Base-by-base conservation (phyloP, 2,113 vertebrate genomes). In the Athene cunicularia region DNA sequence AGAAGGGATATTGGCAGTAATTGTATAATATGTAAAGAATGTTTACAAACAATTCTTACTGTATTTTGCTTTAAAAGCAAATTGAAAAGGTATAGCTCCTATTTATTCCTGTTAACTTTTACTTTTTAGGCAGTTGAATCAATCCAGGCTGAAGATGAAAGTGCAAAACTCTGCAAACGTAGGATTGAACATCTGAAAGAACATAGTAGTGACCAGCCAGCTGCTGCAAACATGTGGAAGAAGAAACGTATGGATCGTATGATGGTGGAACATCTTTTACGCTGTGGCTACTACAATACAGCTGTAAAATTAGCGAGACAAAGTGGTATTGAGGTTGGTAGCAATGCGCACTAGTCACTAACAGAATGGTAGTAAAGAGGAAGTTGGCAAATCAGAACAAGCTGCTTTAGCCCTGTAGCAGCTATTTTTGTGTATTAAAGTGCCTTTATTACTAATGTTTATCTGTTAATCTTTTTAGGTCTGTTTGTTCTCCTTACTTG, bases 211-310 rank as follows among this genome's bases (percentile, higher is more conserved):
- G 99, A 99, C 98, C 99, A 99, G 96, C 99, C 98, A 0, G 99
- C 99, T 4, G 99, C 99, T 0, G 99, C 99, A 56, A 99, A 99
- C 93, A 98, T 99, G 97, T 99, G 99, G 99, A 99, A 99, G 98
- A 99, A 99, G 97, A 99, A 99, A 30, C 99, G 99, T 68, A 99
- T 99, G 99, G 99, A 99, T 94, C 99, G 99, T 35, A 99, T 99
- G 99, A 99, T 99, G 99, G 99, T 99, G 97, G 99, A 99, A 53
- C 99, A 99, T 62, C 98, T 99, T 62, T 97, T 99, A 39, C 99
- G 99, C 94, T 99, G 99, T 3, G 99, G 99, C 88, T 99, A 99
- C 98, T 99, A 99, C 98, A 99, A 99, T 97, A 99, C 99, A 0
- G 99, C 99, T 4, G 99, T 99, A 12, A 99, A 99, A 96, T 98